phyloP scores from a whole-genome alignment of 2,113 vertebrate genomes.

The Todiramphus chloris region DNA sequence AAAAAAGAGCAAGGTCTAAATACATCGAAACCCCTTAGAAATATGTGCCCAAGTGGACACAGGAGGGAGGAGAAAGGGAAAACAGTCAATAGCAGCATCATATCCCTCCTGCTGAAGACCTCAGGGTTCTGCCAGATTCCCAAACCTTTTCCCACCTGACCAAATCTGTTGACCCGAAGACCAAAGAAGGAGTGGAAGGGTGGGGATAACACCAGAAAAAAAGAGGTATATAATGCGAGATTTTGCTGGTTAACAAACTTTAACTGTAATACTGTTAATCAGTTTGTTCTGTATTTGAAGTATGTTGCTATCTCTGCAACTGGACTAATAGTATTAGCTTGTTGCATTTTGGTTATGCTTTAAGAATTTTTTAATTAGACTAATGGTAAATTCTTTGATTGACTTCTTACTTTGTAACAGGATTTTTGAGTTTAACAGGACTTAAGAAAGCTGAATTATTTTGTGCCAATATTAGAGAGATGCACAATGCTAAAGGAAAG shows the following conservation, averaged over 20 bases:
- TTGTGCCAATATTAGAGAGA: neutral
- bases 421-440: neutral
- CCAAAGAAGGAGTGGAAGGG: neutral
- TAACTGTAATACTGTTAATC: neutral
- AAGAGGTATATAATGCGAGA: neutral
- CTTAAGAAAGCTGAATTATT: neutral
- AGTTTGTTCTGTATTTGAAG: neutral
- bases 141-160: neutral
- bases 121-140: neutral
- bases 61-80: neutral
- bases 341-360: neutral
- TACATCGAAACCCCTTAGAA: neutral
- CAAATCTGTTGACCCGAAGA: neutral
- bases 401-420: neutral
- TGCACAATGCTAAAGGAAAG: neutral
- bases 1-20: neutral
- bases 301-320: neutral
- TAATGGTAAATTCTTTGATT: neutral
- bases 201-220: neutral
- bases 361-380: neutral
- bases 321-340: neutral
- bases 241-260: neutral
- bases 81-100: neutral
- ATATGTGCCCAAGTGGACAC: neutral
- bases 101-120: neutral